Base-by-base conservation (phyloP, 1,140 invertebrate species). In the Heliothis subflexa region DNA sequence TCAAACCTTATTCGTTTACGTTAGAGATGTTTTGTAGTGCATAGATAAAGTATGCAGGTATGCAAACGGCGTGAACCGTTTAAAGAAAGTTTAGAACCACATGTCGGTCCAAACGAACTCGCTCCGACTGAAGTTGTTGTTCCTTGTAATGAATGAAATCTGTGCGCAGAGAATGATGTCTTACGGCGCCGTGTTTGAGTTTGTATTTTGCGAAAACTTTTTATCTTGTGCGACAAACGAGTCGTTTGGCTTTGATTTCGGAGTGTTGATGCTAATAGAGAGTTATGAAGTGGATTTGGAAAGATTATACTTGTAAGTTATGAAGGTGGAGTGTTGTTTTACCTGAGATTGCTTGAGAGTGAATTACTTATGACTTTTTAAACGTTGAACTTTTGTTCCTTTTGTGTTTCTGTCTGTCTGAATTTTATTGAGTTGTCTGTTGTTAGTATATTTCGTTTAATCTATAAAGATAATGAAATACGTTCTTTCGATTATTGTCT, bases 31-130 rank as follows among this genome's bases (percentile, higher is more conserved):
- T 74, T 74, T 64, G 52, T 45, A n/a, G 3, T 68, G 78, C 13
- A 18, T 25, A 33, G 52, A 73, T 61, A 78, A 81, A 84, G 78
- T 78, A 78, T 76, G 57, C 66, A 84, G 74, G 74, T 73, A 77
- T 70, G 74, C 57, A 72, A 71, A 74, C 80, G 73, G 78, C 80
- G 54, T 82, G 72, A 82, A 76, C 47, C 80, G 78, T 83, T 86
- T 80, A 85, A 90, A 88, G 87, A 90, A 91, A 89, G 86, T 89
- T 87, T 64, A 78, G 68, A 70, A 83, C 79, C 86, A 89, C 88
- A 89, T 89, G 86, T 86, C 82, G 78, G 81, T 77, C 71, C 64
- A 78, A 78, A 81, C 75, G 77, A 85, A 85, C 76, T 85, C 76
- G 77, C 82, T 84, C 83, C 74, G 81, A 82, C 73, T 81, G 82